These are phyloP conservation scores for Peromyscus nudipes DNA, from an alignment of 2,797 vertebrate genomes.

Conservation along the genomic window DNA sequence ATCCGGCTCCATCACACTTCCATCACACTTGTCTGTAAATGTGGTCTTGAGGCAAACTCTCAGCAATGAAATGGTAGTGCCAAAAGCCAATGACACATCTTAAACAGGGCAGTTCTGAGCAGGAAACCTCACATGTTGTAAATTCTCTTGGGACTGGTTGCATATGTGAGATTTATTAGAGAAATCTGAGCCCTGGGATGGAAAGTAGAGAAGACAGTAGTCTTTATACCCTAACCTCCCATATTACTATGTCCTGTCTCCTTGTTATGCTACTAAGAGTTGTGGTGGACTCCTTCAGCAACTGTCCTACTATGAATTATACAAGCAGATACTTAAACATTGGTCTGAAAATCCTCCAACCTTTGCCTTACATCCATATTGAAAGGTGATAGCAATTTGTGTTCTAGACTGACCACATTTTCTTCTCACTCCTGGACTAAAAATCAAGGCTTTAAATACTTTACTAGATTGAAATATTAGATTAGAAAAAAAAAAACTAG, in stretches of 20 bases:
- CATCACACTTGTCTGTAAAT: not conserved
- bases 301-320: not conserved
- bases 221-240: not conserved
- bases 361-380: not conserved
- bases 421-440: not conserved
- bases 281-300: not conserved
- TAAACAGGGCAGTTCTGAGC: not conserved
- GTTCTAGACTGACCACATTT: not conserved
- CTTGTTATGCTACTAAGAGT: not conserved
- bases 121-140: not conserved
- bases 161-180: not conserved
- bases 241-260: not conserved
- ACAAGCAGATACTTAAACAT: not conserved
- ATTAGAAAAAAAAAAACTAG: not conserved
- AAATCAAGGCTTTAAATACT: not conserved
- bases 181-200: not conserved
- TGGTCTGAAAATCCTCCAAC: not conserved
- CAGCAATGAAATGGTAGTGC: not conserved
- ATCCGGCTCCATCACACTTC: not conserved
- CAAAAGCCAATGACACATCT: not conserved
- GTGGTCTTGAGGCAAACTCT: slow-evolving; percentile 5
- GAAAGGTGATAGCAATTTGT: not conserved
- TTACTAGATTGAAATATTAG: not conserved
- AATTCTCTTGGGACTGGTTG: not conserved
- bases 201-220: not conserved